Evolutionary conservation across 2,113 vertebrate genomes (phyloP).

Genomic region (Pseudorasbora parva): DNA sequence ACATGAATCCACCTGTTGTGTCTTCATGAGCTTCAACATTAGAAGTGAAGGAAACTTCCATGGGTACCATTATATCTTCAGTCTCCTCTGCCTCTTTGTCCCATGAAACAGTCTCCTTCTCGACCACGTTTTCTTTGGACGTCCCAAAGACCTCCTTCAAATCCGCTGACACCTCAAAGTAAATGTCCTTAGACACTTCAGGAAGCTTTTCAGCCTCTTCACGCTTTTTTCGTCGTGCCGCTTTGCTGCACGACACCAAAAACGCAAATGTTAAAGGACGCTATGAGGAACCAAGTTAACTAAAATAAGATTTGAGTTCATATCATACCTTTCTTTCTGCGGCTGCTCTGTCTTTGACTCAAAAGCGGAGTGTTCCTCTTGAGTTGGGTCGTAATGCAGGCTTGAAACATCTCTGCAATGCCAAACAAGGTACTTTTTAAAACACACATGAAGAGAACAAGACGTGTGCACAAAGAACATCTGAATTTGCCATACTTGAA

Average conservation of each 20-base stretch:
- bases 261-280: neutral
- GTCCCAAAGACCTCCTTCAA: slow-evolving; percentile 84
- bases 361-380: slow-evolving; percentile 84
- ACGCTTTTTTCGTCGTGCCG: slow-evolving; percentile 80
- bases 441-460: neutral
- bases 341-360: slow-evolving; percentile 77
- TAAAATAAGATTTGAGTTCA: neutral
- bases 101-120: slow-evolving; percentile 50
- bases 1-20: slow-evolving; percentile 75
- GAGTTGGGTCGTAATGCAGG: slow-evolving; percentile 91
- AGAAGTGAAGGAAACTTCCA: neutral
- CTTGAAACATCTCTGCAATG: slow-evolving; percentile 82
- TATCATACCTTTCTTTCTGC: slow-evolving; percentile 83
- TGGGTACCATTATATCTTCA: neutral
- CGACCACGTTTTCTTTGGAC: slow-evolving; percentile 56
- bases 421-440: neutral
- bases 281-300: too few relatives aligned
- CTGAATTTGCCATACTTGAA: slow-evolving; percentile 79
- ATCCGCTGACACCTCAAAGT: slow-evolving; percentile 80
- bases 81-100: slow-evolving; percentile 32
- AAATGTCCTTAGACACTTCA: slow-evolving; percentile 87
- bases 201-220: slow-evolving; percentile 84
- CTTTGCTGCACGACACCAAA: slow-evolving; percentile 74
- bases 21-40: neutral
- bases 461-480: neutral